Evolutionary conservation across 2,888 invertebrate species (phyloP).

Genomic region (Drosophila imparisetae): DNA sequence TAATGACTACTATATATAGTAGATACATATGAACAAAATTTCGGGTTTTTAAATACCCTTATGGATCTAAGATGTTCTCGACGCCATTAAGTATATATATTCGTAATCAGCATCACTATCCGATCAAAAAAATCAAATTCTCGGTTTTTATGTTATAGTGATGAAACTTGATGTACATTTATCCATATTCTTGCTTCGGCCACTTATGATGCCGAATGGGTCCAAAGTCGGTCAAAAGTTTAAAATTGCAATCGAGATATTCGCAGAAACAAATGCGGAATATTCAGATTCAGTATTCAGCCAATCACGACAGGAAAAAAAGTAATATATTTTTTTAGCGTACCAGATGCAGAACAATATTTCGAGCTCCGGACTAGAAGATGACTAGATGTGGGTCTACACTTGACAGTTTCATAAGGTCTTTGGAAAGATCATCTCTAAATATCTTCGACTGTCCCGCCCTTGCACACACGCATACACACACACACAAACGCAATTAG

Average conservation of each 20-base stretch:
- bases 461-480: conserved; percentile 21
- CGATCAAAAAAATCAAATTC: neutral
- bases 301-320: neutral
- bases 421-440: neutral
- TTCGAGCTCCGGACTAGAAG: neutral
- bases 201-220: neutral
- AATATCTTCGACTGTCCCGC: neutral
- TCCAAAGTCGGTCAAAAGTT: neutral
- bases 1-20: neutral
- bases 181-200: neutral
- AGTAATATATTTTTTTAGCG: neutral
- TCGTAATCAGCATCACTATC: neutral
- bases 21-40: neutral
- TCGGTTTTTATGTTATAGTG: neutral
- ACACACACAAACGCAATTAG: conserved; percentile 45
- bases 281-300: neutral
- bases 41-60: neutral
- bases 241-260: neutral
- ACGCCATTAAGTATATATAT: neutral
- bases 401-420: neutral
- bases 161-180: neutral
- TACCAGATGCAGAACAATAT: neutral
- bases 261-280: neutral
- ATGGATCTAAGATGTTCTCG: neutral
- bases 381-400: neutral